Conservation (phyloP, 2,113 vertebrate genomes). For the Calyptomena viridis region DNA sequence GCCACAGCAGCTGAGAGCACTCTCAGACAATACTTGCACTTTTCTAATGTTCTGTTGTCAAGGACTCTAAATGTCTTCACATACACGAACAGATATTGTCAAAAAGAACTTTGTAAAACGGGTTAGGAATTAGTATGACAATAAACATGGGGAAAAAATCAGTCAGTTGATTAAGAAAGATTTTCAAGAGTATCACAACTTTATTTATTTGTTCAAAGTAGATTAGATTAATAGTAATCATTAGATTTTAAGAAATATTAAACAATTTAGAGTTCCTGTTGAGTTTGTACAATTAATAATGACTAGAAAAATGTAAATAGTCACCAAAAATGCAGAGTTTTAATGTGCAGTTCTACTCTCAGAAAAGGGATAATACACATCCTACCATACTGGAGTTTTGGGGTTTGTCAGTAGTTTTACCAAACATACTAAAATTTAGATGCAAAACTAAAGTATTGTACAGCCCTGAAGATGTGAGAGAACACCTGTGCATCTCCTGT, state of each 20-base stretch:
- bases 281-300: not conserved
- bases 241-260: not conserved
- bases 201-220: not conserved
- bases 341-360: not conserved
- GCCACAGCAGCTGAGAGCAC: not conserved
- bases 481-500: not conserved
- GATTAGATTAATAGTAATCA: not conserved
- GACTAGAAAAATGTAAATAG: not conserved
- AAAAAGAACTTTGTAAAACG: slow-evolving; percentile 44
- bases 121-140: slow-evolving; percentile 43
- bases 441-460: not conserved
- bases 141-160: not conserved
- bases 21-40: slow-evolving; percentile 9
- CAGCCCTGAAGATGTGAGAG: not conserved
- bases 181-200: not conserved
- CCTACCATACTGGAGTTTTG: not conserved
- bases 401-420: not conserved
- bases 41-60: slow-evolving; percentile 44
- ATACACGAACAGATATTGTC: slow-evolving; percentile 50
- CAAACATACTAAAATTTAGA: not conserved
- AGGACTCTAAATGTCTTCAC: slow-evolving; percentile 44
- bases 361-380: not conserved
- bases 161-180: not conserved
- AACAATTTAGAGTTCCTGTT: not conserved
- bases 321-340: not conserved